A percentile compares a stretch with the other conserved stretches of the same genome.
Evolutionary conservation across 2,888 invertebrate genomes (phyloP).

Genomic region (Yponomeuta sedellus): DNA sequence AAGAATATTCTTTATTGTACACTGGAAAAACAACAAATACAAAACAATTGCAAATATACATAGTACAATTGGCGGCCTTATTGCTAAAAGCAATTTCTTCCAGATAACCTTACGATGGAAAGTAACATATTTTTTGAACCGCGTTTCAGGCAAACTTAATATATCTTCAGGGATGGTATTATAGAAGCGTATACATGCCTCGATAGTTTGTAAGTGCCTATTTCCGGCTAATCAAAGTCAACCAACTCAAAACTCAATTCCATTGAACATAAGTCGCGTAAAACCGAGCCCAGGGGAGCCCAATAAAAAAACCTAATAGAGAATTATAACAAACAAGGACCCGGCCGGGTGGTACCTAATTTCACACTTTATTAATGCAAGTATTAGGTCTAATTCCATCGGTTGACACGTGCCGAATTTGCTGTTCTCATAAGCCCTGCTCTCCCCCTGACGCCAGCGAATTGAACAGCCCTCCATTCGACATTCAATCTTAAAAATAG

Average conservation of each 20-base stretch:
- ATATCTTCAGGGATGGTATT: no score
- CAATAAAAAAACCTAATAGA: slow-evolving; percentile 52
- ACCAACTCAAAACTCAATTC: not conserved
- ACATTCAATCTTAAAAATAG: slow-evolving; percentile 38
- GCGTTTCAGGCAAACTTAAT: no score
- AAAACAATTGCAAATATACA: no score
- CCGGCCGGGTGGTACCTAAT: slow-evolving; percentile 58
- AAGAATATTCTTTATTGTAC: no score
- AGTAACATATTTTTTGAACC: no score
- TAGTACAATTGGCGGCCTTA: no score
- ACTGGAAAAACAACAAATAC: no score
- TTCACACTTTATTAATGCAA: slow-evolving; percentile 77
- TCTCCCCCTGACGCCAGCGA: slow-evolving; percentile 36
- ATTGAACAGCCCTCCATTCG: slow-evolving; percentile 30
- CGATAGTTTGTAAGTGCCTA: not conserved
- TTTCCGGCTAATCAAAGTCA: not conserved
- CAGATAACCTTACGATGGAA: no score
- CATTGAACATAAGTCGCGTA: slow-evolving; percentile 14
- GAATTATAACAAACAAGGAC: slow-evolving; percentile 68
- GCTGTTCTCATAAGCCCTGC: slow-evolving; percentile 64
- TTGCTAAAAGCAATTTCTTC: no score
- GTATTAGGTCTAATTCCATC: slow-evolving; percentile 73
- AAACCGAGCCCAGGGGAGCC: slow-evolving; percentile 26
- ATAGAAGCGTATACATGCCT: no score
- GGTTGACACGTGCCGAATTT: slow-evolving; percentile 72